These are phyloP conservation scores for Pimephales promelas DNA, from an alignment of 2,113 vertebrate species.

Conservation along the genomic window DNA sequence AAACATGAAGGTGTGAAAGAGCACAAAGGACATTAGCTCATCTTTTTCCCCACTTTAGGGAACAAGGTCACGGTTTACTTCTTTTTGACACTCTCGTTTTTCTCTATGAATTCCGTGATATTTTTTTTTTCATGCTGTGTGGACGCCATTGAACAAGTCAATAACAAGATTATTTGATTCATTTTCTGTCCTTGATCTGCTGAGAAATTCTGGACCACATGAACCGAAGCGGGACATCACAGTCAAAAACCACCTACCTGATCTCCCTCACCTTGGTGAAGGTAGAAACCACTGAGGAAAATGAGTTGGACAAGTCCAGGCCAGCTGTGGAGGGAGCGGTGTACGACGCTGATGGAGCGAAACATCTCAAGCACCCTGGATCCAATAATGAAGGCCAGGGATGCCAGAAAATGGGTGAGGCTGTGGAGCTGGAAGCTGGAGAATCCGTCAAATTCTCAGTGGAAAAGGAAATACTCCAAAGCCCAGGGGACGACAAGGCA, in stretches of 20 bases:
- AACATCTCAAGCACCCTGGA: conserved; percentile 6
- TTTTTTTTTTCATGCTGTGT: conserved; percentile 5
- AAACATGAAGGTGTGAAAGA: conserved; percentile 19
- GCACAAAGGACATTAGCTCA: conserved; percentile 43
- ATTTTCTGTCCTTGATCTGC: conserved; percentile 59
- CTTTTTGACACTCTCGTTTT: conserved; percentile 13
- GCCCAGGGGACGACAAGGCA: conserved; percentile 56
- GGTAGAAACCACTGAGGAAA: conserved; percentile 83
- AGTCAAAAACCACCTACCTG: conserved; percentile 93
- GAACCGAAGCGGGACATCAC: conserved; percentile 83
- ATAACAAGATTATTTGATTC: conserved; percentile 41
- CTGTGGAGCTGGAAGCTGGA: conserved; percentile 51
- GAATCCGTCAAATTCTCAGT: conserved; percentile 56
- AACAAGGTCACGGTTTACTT: conserved; percentile 11
- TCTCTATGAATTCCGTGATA: conserved; percentile 7
- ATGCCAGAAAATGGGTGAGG: conserved; percentile 38
- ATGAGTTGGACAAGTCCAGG: conserved; percentile 69
- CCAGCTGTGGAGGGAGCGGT: conserved; percentile 45
- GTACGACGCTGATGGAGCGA: conserved; percentile 14
- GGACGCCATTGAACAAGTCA: conserved; percentile 18
- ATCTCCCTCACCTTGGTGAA: conserved; percentile 95
- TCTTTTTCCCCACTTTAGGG: conserved; percentile 14
- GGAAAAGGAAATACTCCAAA: conserved; percentile 50
- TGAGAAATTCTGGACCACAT: conserved; percentile 76
- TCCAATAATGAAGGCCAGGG: conserved; percentile 26